Evolutionary conservation across 2,113 vertebrate species (phyloP).

Genomic region (Brevimyrus niger): DNA sequence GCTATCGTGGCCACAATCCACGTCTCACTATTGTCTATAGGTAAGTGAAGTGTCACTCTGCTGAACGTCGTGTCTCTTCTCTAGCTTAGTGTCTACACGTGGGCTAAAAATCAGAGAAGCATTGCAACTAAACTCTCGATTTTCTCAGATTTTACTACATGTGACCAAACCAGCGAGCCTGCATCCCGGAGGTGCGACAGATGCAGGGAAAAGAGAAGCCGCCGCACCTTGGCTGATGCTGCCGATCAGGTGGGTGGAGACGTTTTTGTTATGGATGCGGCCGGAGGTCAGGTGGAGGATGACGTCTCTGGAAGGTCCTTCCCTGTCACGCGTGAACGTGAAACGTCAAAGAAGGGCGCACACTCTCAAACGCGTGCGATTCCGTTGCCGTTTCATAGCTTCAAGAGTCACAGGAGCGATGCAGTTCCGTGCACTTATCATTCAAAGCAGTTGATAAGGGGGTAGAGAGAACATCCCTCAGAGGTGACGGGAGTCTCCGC

Average conservation of each 20-base stretch:
- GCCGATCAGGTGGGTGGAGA: conserved; percentile 92
- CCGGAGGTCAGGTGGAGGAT: conserved; percentile 84
- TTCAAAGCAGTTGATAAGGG: not conserved
- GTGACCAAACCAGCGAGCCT: not conserved
- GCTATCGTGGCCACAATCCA: not conserved
- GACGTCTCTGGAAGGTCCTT: conserved; percentile 70
- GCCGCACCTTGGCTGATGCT: conserved; percentile 74
- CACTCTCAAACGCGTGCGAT: not conserved
- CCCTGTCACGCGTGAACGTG: conserved; percentile 50
- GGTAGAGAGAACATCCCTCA: not conserved
- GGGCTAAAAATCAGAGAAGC: not conserved
- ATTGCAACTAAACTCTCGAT: not conserved
- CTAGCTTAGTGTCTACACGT: not conserved
- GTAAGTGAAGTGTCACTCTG: not conserved
- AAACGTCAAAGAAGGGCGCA: not conserved
- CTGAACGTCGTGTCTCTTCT: not conserved
- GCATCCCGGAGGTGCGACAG: not conserved
- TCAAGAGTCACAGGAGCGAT: not conserved
- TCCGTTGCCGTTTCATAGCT: not conserved
- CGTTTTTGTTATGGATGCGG: conserved; percentile 96
- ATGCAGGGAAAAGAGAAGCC: not conserved
- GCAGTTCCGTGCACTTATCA: not conserved
- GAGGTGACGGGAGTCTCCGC: not conserved
- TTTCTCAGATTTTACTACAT: not conserved
- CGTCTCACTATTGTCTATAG: not conserved